Evolutionary conservation across 2,888 invertebrate species (phyloP).

Genomic region (Gonocerus acuteangulatus): DNA sequence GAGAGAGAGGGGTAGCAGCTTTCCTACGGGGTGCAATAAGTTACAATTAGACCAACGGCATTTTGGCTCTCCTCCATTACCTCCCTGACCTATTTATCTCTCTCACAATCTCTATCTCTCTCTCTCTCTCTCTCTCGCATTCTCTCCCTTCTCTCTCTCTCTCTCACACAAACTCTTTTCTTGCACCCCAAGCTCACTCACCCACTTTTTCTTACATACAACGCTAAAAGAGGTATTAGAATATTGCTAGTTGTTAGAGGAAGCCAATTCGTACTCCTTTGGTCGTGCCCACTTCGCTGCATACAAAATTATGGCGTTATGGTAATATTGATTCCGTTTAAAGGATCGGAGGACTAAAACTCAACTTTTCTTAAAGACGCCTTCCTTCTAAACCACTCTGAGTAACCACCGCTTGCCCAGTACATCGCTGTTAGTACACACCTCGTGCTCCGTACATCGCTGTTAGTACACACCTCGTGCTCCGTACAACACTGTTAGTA

Average conservation of each 20-base stretch:
- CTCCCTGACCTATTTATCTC: not conserved
- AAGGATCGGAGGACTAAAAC: too few relatives aligned
- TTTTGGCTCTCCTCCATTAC: not conserved
- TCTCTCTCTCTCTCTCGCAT: not conserved
- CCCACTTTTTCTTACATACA: not conserved
- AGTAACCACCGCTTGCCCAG: too few relatives aligned
- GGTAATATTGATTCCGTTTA: constrained; percentile 15
- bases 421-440: too few relatives aligned
- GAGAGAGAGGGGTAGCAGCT: too few relatives aligned
- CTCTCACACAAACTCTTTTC: not conserved
- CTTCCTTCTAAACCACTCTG: too few relatives aligned
- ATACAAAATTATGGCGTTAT: constrained; percentile 10
- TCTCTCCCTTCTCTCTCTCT: not conserved
- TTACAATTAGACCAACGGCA: too few relatives aligned
- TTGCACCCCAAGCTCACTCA: too few relatives aligned
- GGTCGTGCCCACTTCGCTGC: not conserved
- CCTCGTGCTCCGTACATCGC: too few relatives aligned
- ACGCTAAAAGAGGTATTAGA: not conserved
- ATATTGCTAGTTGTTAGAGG: not conserved
- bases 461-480: too few relatives aligned
- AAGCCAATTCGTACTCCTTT: constrained; percentile 8
- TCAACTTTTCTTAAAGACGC: too few relatives aligned
- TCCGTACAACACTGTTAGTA: too few relatives aligned
- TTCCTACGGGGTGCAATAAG: too few relatives aligned
- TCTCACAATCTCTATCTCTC: not conserved